Evolutionary conservation across 1,140 invertebrate species (phyloP), one percentile per base, ranked within the genome.

Genomic region (Tachypleus tridentatus): DNA sequence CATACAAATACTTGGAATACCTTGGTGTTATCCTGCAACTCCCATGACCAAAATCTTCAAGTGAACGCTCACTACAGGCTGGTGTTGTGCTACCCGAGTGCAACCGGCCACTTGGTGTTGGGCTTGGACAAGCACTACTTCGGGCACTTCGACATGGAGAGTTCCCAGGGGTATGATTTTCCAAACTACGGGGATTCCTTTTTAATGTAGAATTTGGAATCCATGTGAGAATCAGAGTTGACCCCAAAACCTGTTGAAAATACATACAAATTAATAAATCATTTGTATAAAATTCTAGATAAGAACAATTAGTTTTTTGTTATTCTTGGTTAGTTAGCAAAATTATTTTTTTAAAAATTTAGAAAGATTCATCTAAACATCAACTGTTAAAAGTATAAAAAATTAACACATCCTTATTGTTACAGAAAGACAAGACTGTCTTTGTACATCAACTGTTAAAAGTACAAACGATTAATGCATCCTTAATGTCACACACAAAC

Each of bases 221-320:
- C 93, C 93, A 97, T 61, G 89, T 93, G 0, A 97, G 80, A 66
- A 93, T 86, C 1, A 96, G 75, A 0, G 91, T 95, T 1, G 89
- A 88, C 58, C 86, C 80, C 69, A 73, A 66, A 5, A 73, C 66
- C 74, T 81, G 63, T 9, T 72, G 73, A 60, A 62, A 63, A 59
- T 58, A 52, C 2, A 29, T 29, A 29, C 29, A 29, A 29, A 2
- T 29, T 1, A 29, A 29, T 29, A 29, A 29, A 29, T 1, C 2
- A 29, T 29, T 29, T 29, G 29, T 29, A 29, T 0, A 29, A 29
- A 29, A 29, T 29, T 29, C 29, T 29, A 29, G 29, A 29, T 29
- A 29, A 29, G 29, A 29, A 29, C 29, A 29, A 29, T 29, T 29
- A 29, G 29, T 29, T 29, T 29, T 29, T 2, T 29, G 29, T 29